Evolutionary conservation across 2,888 invertebrate genomes (phyloP), one percentile per base, ranked within the genome.

Genomic region (Aethes cnicana): DNA sequence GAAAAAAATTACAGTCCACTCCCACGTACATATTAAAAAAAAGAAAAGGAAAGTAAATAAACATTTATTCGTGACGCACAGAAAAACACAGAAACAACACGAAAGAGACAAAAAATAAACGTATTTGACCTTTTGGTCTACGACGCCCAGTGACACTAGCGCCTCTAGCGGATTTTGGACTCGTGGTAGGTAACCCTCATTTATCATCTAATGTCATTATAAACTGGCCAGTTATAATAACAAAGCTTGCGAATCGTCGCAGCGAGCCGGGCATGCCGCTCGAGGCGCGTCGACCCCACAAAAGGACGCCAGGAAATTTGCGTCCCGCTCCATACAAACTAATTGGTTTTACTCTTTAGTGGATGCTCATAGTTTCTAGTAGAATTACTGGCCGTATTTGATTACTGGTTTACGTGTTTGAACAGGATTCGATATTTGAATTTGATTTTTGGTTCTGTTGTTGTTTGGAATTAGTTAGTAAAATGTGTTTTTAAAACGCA

Each of bases 241-340:
- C 32, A 3, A 43, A 47, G 16, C 11, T 6, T 2, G 0, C 16
- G 43, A 46, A 46, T 26, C 52, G 46, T 47, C 42, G 26, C 32
- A 47, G 42, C 25, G 32, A 52, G 49, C 16, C 55, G 4, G n/a
- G 53, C 56, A 54, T 59, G 28, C 25, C 37, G 52, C 54, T 53
- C 36, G 39, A 14, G 47, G 47, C 55, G 39, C 32, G 47, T 50
- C 32, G 30, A 44, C 47, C 47, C 41, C 54, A 61, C 55, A 60
- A 62, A 64, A 61, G 61, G 41, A 49, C 48, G 57, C 20, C 56
- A 57, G 64, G 56, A 61, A 62, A 62, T 61, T 59, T 58, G 57
- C 54, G 44, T 54, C 54, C 46, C 44, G 44, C 12, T 42, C 46
- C 52, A 39, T 52, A 57, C 47, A 32, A 56, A 66, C 62, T 64